phyloP scores from a whole-genome alignment of 2,888 invertebrate genomes.

The Drosophila mayaguana region DNA sequence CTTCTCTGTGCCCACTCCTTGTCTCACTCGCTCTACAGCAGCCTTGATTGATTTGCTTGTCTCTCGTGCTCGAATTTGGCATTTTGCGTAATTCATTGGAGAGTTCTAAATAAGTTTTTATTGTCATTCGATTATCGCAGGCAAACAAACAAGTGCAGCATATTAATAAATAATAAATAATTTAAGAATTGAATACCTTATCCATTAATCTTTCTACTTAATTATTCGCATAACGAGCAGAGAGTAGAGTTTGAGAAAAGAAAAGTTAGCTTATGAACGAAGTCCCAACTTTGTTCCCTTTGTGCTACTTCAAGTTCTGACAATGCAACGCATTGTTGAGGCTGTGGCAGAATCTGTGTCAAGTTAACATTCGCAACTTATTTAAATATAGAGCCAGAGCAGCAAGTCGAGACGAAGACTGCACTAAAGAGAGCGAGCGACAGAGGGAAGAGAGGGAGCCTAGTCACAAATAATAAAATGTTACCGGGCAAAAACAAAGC shows the following conservation, averaged over 20 bases:
- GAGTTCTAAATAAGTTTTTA: slow-evolving; percentile 23
- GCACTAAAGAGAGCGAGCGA: neutral
- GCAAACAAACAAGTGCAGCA: slow-evolving; percentile 23
- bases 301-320: neutral
- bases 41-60: slow-evolving; percentile 27
- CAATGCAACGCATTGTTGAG: slow-evolving; percentile 27
- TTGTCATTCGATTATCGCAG: slow-evolving; percentile 46
- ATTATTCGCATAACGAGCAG: neutral
- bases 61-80: neutral
- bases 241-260: neutral
- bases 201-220: neutral
- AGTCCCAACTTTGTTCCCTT: neutral
- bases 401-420: slow-evolving; percentile 3
- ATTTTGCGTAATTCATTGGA: slow-evolving; percentile 18
- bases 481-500: slow-evolving; percentile 38
- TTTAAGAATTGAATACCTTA: neutral
- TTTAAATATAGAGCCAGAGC: slow-evolving; percentile 58
- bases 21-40: neutral
- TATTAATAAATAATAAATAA: neutral
- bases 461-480: slow-evolving; percentile 47
- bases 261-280: slow-evolving; percentile 9
- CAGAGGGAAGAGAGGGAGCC: neutral
- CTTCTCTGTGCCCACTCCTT: neutral
- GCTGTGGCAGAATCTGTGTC: slow-evolving; percentile 60
- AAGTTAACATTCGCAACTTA: slow-evolving; percentile 77